phyloP scores from a whole-genome alignment of 2,797 vertebrate species.

The Lithobates pipiens region DNA sequence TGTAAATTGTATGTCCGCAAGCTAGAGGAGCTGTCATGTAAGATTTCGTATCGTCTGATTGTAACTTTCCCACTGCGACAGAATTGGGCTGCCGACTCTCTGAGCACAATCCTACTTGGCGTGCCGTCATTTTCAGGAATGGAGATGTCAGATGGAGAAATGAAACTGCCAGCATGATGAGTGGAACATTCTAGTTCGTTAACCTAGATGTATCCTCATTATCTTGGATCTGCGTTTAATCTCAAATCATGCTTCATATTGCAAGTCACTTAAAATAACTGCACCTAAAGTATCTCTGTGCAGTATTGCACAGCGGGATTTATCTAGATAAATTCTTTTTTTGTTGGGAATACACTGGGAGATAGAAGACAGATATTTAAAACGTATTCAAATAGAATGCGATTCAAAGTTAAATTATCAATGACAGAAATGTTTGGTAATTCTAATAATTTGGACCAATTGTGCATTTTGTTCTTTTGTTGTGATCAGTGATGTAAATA shows the following conservation, averaged over 20 bases:
- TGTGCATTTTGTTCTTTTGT: too few species aligned
- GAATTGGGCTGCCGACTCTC: constrained; percentile 56
- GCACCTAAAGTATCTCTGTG: constrained; percentile 38
- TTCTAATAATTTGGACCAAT: too few species aligned
- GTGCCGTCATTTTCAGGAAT: constrained; percentile 45
- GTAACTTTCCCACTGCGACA: constrained; percentile 53
- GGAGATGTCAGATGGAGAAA: constrained; percentile 55
- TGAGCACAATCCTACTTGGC: constrained; percentile 49
- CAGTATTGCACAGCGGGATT: constrained; percentile 3
- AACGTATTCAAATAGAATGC: background rate
- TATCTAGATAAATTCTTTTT: constrained; percentile 29
- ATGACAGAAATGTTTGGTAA: background rate
- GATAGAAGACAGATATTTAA: background rate
- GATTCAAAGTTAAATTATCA: background rate
- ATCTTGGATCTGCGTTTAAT: constrained; percentile 52
- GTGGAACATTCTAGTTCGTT: constrained; percentile 26
- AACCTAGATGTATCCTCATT: constrained; percentile 42
- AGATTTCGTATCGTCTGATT: constrained; percentile 58
- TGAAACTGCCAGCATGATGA: constrained; percentile 42
- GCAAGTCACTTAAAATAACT: constrained; percentile 55
- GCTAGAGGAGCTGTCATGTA: constrained; percentile 62
- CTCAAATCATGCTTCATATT: constrained; percentile 52
- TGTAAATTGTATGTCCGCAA: constrained; percentile 52
- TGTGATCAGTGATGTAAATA: too few species aligned
- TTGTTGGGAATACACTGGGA: constrained; percentile 14